Evolutionary conservation across 2,888 invertebrate species (phyloP).

Genomic region (Callosobruchus maculatus): DNA sequence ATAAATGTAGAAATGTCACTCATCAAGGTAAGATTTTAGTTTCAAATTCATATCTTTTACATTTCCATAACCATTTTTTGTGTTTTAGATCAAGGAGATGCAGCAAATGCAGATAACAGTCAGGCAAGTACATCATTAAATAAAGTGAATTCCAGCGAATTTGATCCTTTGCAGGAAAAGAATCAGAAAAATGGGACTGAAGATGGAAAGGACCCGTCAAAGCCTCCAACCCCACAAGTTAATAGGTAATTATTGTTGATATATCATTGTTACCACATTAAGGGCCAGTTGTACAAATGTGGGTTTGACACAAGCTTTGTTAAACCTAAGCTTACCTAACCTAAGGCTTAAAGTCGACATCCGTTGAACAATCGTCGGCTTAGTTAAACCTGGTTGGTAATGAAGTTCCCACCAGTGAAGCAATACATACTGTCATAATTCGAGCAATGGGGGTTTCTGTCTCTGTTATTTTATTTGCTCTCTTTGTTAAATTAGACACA

Average conservation of each 20-base stretch:
- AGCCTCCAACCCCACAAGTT: constrained; percentile 34
- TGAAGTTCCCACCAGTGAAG: too few species aligned
- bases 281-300: too few species aligned
- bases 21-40: constrained; percentile 23
- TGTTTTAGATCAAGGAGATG: constrained; percentile 14
- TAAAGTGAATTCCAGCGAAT: constrained; percentile 54
- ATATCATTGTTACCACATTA: not conserved
- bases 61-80: not conserved
- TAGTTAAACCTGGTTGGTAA: too few species aligned
- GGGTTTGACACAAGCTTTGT: too few species aligned
- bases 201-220: constrained; percentile 34
- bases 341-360: too few species aligned
- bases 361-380: too few species aligned
- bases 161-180: constrained; percentile 56
- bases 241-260: constrained; percentile 11
- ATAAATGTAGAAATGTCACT: constrained; percentile 17
- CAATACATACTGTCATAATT: too few species aligned
- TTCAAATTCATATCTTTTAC: not conserved
- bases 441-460: too few species aligned
- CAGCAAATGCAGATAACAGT: constrained; percentile 18
- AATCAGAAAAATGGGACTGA: constrained; percentile 38
- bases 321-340: too few species aligned
- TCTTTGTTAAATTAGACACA: too few species aligned
- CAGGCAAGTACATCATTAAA: constrained; percentile 29
- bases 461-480: too few species aligned